Evolutionary conservation across 23 tunicate genomes (phyloP).

Genomic region (Diplosoma virens): DNA sequence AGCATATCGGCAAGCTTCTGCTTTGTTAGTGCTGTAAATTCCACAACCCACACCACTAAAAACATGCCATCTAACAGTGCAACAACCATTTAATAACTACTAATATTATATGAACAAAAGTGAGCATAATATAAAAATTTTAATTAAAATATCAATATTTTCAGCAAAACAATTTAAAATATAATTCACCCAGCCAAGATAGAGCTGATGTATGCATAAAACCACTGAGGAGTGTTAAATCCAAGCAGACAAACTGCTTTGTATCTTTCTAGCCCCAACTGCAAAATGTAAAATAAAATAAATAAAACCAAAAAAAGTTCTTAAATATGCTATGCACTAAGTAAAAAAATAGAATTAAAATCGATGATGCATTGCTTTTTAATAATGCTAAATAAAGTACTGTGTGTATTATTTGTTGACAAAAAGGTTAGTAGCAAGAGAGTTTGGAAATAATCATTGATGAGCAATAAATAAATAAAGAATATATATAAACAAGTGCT

Average conservation of each 20-base stretch:
- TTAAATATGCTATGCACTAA: no score
- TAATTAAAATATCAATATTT: neutral
- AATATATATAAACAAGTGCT: neutral
- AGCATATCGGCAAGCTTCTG: slow-evolving; percentile 50
- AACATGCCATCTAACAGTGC: no score
- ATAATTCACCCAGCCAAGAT: slow-evolving; percentile 56
- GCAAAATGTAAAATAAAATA: no score
- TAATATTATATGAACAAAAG: neutral
- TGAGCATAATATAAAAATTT: neutral
- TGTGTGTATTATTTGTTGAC: no score
- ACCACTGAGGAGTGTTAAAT: slow-evolving; percentile 47
- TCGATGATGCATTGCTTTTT: no score
- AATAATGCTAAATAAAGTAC: no score
- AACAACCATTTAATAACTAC: no score
- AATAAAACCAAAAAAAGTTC: no score
- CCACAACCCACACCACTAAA: slow-evolving; percentile 61
- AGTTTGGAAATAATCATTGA: no score
- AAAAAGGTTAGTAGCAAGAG: no score
- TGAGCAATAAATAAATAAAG: no score
- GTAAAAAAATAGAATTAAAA: no score
- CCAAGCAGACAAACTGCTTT: slow-evolving; percentile 48
- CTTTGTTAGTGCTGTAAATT: slow-evolving; percentile 59
- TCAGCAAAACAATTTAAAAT: neutral
- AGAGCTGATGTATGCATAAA: slow-evolving; percentile 45
- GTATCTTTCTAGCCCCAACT: slow-evolving; percentile 33